Conservation (phyloP, 2,797 vertebrate genomes). For the Manis crassicaudata region DNA sequence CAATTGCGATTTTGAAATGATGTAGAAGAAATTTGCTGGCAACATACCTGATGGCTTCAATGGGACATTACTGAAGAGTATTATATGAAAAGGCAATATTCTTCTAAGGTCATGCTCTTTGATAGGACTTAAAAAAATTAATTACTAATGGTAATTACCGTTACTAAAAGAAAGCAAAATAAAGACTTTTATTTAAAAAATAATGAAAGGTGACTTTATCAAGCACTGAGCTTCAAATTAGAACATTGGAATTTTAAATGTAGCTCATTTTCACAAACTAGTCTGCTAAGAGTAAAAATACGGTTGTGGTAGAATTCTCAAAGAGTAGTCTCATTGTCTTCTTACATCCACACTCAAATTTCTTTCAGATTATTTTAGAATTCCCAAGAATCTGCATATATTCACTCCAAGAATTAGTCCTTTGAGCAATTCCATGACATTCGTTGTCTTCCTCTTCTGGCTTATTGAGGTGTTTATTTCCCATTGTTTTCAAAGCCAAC, state of each 20-base stretch:
- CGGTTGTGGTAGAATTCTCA: background rate
- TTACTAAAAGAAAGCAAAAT: conserved; percentile 44
- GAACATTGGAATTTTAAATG: conserved; percentile 47
- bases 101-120: too few relatives aligned
- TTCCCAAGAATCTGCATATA: background rate
- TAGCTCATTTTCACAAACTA: conserved; percentile 12
- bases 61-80: too few relatives aligned
- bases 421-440: background rate
- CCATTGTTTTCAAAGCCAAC: background rate
- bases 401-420: background rate
- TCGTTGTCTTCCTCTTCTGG: background rate
- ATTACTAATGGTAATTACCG: background rate
- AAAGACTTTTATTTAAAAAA: conserved; percentile 36
- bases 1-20: too few relatives aligned
- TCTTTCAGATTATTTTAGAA: conserved; percentile 35
- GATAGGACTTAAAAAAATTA: background rate
- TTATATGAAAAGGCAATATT: too few relatives aligned
- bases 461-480: background rate
- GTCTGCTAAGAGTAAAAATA: conserved; percentile 39
- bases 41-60: too few relatives aligned
- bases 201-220: conserved; percentile 5
- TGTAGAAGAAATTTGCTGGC: too few relatives aligned
- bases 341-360: background rate
- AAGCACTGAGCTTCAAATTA: conserved; percentile 45
- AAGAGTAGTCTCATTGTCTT: background rate